phyloP scores from a whole-genome alignment of 2,888 invertebrate genomes.

The Thera obeliscata region DNA sequence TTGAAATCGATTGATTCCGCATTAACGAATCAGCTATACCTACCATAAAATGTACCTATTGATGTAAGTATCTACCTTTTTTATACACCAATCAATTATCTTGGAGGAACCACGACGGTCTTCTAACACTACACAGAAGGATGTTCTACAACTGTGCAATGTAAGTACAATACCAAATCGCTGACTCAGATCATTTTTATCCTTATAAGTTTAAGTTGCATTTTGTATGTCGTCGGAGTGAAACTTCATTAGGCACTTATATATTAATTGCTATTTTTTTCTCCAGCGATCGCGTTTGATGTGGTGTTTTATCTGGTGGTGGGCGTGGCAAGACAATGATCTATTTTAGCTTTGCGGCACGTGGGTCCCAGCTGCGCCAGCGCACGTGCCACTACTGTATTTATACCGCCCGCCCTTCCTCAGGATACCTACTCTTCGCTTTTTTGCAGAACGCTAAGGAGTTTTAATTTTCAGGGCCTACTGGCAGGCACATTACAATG shows the following conservation, averaged over 20 bases:
- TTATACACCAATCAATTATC: no score
- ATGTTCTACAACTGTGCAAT: no score
- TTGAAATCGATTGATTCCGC: not conserved
- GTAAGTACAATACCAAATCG: no score
- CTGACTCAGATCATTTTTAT: no score
- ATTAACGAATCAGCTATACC: not conserved
- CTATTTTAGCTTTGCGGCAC: conserved; percentile 81
- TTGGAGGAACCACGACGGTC: no score
- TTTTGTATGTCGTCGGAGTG: not conserved
- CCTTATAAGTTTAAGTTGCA: no score
- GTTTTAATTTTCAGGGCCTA: not conserved
- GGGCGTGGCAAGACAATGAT: conserved; percentile 82
- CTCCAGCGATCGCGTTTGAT: conserved; percentile 63
- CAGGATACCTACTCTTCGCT: conserved; percentile 39
- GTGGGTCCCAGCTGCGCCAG: conserved; percentile 80
- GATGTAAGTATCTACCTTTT: no score
- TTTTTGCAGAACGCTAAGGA: conserved; percentile 25
- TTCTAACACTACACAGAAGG: no score
- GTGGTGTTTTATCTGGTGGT: conserved; percentile 80
- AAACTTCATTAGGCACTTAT: not conserved
- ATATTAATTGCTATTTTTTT: conserved; percentile 2
- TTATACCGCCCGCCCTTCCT: conserved; percentile 73
- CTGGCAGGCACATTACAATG: no score
- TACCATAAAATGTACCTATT: no score
- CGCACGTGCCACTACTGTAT: conserved; percentile 78